phyloP scores from a whole-genome alignment of 2,888 invertebrate genomes.

The Reticulitermes lucifugus region DNA sequence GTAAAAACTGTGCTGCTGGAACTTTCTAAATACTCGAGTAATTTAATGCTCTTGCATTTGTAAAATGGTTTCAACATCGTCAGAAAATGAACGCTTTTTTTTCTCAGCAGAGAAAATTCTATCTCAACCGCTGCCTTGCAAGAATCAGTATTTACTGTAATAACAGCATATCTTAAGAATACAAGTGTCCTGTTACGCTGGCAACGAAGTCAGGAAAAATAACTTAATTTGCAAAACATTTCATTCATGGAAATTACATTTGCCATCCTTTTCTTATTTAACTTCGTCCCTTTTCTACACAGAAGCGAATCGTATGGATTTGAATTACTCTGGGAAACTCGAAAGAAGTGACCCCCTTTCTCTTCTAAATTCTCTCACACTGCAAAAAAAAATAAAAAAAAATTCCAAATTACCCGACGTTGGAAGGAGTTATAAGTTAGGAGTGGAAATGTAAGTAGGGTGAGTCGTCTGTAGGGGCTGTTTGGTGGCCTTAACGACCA shows the following conservation, averaged over 20 bases:
- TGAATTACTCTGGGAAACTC: background rate
- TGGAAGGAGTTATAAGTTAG: slow-evolving; percentile 30
- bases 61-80: no score
- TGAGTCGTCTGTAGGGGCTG: slow-evolving; percentile 7
- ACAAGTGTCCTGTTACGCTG: background rate
- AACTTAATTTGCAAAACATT: slow-evolving; percentile 36
- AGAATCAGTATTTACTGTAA: background rate
- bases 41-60: no score
- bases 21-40: no score
- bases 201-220: background rate
- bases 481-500: slow-evolving; percentile 17
- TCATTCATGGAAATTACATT: slow-evolving; percentile 32
- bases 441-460: background rate
- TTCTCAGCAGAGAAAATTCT: no score
- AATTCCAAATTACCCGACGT: background rate
- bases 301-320: background rate
- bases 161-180: background rate
- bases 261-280: slow-evolving; percentile 21
- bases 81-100: no score
- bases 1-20: no score
- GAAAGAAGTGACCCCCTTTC: background rate
- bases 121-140: no score
- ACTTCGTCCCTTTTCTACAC: background rate
- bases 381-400: background rate
- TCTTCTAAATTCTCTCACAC: background rate